Evolutionary conservation across 2,113 vertebrate species (phyloP).

Genomic region (Melospiza melodia): DNA sequence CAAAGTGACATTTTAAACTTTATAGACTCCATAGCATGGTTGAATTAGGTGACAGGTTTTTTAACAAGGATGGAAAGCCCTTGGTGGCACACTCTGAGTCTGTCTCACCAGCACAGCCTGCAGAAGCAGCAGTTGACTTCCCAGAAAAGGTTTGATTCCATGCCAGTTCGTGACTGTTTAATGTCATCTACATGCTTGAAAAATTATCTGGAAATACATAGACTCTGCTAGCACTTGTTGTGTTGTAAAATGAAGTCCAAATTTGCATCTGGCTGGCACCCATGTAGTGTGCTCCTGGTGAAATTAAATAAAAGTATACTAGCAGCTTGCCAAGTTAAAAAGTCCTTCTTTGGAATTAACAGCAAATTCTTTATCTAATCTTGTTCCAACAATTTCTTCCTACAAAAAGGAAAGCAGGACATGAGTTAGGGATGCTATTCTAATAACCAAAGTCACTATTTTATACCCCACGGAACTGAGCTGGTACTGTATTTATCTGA

Average conservation of each 20-base stretch:
- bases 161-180: not conserved
- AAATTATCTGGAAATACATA: not conserved
- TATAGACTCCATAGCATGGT: accelerated
- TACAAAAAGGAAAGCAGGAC: not conserved
- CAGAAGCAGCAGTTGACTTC: not conserved
- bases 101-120: accelerated
- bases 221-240: not conserved
- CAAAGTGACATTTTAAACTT: not conserved
- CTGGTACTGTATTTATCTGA: not conserved
- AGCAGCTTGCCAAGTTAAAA: not conserved
- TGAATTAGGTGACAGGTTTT: not conserved
- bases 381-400: not conserved
- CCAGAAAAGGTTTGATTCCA: not conserved
- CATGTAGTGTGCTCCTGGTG: not conserved
- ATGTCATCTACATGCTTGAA: not conserved
- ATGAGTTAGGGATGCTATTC: not conserved
- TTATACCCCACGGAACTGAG: not conserved
- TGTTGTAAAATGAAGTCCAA: not conserved
- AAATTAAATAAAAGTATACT: not conserved
- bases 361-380: not conserved
- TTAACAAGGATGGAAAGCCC: not conserved
- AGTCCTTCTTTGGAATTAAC: not conserved
- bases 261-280: not conserved
- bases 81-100: accelerated
- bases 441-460: not conserved